phyloP scores from a whole-genome alignment of 2,888 invertebrate species.

The Elmis aenea region DNA sequence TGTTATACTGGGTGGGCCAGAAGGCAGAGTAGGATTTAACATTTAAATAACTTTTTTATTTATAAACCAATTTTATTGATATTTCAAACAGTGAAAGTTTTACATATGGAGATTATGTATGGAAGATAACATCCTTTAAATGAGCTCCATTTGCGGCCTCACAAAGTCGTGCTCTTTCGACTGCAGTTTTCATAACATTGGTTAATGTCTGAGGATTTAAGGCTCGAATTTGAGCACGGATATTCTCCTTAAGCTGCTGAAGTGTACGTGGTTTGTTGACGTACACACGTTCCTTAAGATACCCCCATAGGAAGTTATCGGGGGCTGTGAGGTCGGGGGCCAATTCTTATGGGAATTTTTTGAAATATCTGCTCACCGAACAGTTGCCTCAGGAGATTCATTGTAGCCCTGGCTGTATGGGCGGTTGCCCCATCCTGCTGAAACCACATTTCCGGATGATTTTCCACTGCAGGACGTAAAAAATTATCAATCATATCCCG shows the following conservation, averaged over 20 bases:
- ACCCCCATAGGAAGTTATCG: no score
- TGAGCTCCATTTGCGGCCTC: no score
- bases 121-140: no score
- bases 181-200: constrained; percentile 3
- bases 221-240: constrained; percentile 1
- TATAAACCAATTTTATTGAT: background rate
- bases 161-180: no score
- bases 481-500: constrained; percentile 3
- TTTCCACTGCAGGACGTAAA: constrained; percentile 3
- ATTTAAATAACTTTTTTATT: constrained; percentile 3
- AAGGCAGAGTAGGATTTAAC: constrained; percentile 3
- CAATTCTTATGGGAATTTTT: constrained; percentile 1
- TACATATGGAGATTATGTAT: no score
- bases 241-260: constrained; percentile 1
- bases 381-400: constrained; percentile 14
- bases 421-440: constrained; percentile 13
- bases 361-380: constrained; percentile 5
- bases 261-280: constrained; percentile 2
- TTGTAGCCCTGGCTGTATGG: constrained; percentile 10
- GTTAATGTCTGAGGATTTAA: constrained; percentile 1
- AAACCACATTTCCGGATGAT: constrained; percentile 11
- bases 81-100: no score
- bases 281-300: constrained; percentile 3
- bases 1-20: background rate
- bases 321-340: background rate